Conservation (phyloP, 2,113 vertebrate genomes). For the Azemiops feae region DNA sequence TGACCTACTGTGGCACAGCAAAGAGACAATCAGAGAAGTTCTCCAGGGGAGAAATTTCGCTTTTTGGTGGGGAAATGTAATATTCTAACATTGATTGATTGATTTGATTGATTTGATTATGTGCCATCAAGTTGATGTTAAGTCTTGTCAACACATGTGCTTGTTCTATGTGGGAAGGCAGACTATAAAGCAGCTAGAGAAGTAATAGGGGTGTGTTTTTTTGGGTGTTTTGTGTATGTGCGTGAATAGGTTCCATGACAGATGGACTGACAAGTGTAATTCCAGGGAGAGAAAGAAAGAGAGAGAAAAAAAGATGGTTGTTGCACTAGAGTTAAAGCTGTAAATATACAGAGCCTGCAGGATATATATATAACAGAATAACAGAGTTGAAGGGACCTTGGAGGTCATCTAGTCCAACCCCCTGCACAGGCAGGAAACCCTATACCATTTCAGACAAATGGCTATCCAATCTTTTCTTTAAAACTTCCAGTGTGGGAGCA, state of each 20-base stretch:
- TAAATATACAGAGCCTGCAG: slow-evolving; percentile 39
- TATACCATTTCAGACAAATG: background rate
- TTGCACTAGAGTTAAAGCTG: slow-evolving; percentile 35
- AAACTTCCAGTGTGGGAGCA: background rate
- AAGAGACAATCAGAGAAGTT: slow-evolving; percentile 14
- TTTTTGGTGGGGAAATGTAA: slow-evolving; percentile 29
- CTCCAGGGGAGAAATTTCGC: slow-evolving; percentile 20
- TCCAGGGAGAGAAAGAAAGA: slow-evolving; percentile 36
- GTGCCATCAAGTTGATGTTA: background rate
- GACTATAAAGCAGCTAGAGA: slow-evolving; percentile 22
- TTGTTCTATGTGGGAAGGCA: slow-evolving; percentile 28
- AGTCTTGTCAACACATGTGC: slow-evolving; percentile 37
- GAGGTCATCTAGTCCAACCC: too few species aligned
- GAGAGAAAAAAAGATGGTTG: background rate
- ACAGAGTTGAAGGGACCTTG: too few species aligned
- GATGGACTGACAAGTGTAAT: slow-evolving; percentile 49
- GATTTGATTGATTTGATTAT: background rate
- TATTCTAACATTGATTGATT: slow-evolving; percentile 17
- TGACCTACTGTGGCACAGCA: background rate
- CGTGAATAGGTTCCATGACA: slow-evolving; percentile 38
- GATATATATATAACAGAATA: background rate
- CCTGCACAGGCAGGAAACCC: too few species aligned
- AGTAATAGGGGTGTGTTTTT: background rate
- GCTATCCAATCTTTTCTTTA: background rate
- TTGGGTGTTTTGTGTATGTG: background rate